Conservation (phyloP, 2,113 vertebrate genomes). For the Ptychochromis oligacanthus region DNA sequence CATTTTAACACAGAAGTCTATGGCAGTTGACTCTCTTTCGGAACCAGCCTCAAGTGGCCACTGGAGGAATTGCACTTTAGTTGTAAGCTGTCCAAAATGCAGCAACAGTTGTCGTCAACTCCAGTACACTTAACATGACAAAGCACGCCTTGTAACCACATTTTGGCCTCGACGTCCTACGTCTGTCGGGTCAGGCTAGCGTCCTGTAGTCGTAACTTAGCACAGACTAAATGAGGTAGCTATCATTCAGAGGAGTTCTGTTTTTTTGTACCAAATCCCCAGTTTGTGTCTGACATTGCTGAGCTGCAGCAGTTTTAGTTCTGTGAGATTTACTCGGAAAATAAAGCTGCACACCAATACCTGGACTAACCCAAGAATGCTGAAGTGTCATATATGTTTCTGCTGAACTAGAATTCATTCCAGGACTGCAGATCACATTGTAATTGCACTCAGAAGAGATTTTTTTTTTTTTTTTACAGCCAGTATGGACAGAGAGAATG, state of each 20-base stretch:
- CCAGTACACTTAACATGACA: neutral
- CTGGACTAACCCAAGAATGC: neutral
- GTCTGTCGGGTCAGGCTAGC: neutral
- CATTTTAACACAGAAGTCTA: neutral
- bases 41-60: neutral
- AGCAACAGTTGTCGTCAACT: neutral
- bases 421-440: neutral
- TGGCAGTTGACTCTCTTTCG: neutral
- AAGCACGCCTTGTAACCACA: neutral
- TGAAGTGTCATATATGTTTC: neutral
- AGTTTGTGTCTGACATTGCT: neutral
- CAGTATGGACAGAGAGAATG: slow-evolving; percentile 2
- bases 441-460: neutral
- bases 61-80: neutral
- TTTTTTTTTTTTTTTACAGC: neutral
- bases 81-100: neutral
- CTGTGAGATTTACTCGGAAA: neutral
- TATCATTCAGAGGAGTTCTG: too few relatives aligned
- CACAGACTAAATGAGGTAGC: neutral
- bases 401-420: neutral
- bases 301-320: neutral
- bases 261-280: neutral
- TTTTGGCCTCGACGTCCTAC: neutral
- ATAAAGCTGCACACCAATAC: neutral
- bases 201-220: neutral